Evolutionary conservation across 2,113 vertebrate species (phyloP).

Genomic region (Trinectes maculatus): DNA sequence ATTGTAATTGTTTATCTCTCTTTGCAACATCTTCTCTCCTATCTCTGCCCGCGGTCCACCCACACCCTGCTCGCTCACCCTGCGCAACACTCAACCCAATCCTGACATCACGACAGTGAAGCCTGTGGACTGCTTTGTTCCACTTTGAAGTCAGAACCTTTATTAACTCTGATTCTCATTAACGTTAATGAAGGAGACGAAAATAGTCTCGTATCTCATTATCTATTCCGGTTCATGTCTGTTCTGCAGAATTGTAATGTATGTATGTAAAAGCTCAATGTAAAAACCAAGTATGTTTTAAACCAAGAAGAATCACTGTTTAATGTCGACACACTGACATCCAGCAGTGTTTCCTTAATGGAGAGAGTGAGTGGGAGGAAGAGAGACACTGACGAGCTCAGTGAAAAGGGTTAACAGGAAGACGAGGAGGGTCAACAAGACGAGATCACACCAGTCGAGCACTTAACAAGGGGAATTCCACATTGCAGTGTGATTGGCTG

Average conservation of each 20-base stretch:
- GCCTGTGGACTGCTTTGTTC: constrained; percentile 32
- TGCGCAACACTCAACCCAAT: neutral
- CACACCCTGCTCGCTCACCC: neutral
- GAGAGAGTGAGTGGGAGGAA: neutral
- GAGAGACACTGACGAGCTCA: constrained; percentile 6
- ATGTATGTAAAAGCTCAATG: too few species aligned
- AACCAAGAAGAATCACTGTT: neutral
- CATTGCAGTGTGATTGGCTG: constrained; percentile 16
- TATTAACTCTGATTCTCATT: constrained; percentile 46
- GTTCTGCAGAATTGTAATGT: constrained; percentile 1
- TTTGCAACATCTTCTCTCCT: neutral
- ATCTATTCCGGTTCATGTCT: constrained; percentile 41
- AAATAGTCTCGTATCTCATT: constrained; percentile 58
- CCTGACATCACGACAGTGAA: constrained; percentile 34
- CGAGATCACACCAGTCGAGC: constrained; percentile 24
- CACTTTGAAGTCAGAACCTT: constrained; percentile 53
- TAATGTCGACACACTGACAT: neutral
- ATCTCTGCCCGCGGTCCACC: neutral
- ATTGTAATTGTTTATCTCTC: neutral
- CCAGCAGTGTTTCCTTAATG: neutral
- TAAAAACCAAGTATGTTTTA: too few species aligned
- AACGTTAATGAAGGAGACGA: constrained; percentile 64
- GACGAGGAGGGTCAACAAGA: constrained; percentile 42
- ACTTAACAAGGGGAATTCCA: constrained; percentile 15
- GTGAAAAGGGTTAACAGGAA: constrained; percentile 28